Base-by-base conservation (phyloP, 2,113 vertebrate genomes). In the Actinemys pallida region DNA sequence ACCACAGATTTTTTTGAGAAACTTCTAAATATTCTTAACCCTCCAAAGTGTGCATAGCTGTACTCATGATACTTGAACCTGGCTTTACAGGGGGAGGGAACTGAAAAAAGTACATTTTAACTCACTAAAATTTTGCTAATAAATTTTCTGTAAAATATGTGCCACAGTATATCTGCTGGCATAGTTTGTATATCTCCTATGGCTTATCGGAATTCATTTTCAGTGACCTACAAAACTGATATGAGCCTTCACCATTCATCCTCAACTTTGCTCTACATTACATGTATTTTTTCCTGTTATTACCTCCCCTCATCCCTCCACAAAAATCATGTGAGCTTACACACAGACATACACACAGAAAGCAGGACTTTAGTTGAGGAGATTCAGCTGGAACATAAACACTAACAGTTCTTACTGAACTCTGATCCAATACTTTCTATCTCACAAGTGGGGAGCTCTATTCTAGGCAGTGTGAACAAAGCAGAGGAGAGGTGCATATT, bases 361-460 rank as follows among this genome's bases (percentile, higher is more conserved):
- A 53, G 53, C 6, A 57, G 3, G 2, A 2, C 49, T 90, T 93
- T 90, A 49, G 81, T 17, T 24, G 45, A 94, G 25, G 88, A 89
- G 91, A 91, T 49, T 52, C 16, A 62, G 86, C 69, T 54, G 24
- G 14, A 75, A 2, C 0, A 0, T 27, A 83, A 52, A 12, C 12
- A 20, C 11, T 84, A 54, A n/a, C 75, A 54, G 10, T 47, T 82
- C 29, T 88, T 81, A 19, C 10, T n/a, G 86, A 85, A 76, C 3
- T 50, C 75, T 27, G 75, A 75, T 86, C 35, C 39, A 86, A 42
- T n/a, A 25, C 22, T 88, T 89, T 84, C 24, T 88, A 82, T 35
- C 69, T 84, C 9, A 35, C 88, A 5, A 1, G 2, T 56, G 2
- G 49, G 24, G 2, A 92, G 2, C 6, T 69, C 31, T 86, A 1